Base-by-base conservation (phyloP, 2,888 invertebrate species). In the Troilus luridus region DNA sequence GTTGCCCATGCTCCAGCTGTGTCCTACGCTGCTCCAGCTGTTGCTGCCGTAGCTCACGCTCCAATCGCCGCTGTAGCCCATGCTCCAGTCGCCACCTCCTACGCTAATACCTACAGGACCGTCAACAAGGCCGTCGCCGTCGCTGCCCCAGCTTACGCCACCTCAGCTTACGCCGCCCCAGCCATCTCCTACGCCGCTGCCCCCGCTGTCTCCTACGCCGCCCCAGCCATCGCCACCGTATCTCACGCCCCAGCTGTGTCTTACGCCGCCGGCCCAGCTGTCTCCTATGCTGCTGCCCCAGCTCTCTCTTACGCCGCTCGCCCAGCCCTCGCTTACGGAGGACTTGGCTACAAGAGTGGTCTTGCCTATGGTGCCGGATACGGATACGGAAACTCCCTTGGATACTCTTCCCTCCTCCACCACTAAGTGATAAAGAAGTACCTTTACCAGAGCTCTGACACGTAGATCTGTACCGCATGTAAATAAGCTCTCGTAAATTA, bases 311-410 rank as follows among this genome's bases (percentile, higher is more conserved):
- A 89, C 67, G 64, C 89, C 67, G 62, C 88, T 88, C 72, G 72
- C 11, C 72, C 72, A 77, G 67, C 89, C 90, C 58, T 67, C 59
- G 90, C 91, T 59, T 95, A 95, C 64, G 94, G 95, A 6, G 96
- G 96, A 72, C 95, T 95, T 58, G 96, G 96, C 92, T 96, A 96
- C 93, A 96, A 96, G 92, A 96, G 96, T 94, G 95, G 96, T 93
- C 96, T 96, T 94, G 95, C 95, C 93, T 95, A 96, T 94, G 96
- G 94, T 27, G 59, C 59, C 21, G 88, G 88, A 12, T 89, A 89
- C 89, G 89, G 89, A 95, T 96, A 91, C 89, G 89, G 89, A 64
- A 85, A 85, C 85, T 56, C 56, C 14, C 85, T 85, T 85, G 85
- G 85, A 54, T 89, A 89, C 89, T 89, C 89, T 62, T 54, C 60